Evolutionary conservation across 2,888 invertebrate species (phyloP).

Genomic region (Lasioglossum marginatum): DNA sequence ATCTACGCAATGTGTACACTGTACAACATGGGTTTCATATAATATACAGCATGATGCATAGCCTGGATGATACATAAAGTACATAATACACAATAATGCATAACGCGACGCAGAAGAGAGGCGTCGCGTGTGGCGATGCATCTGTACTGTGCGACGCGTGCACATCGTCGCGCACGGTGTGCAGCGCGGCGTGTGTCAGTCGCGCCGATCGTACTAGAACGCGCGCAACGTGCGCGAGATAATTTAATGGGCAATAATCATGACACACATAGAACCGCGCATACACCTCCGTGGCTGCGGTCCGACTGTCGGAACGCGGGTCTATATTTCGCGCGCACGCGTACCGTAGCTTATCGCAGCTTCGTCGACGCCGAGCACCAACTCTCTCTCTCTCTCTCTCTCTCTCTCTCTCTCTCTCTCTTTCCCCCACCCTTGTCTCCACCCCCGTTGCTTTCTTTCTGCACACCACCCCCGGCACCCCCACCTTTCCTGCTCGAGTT

Average conservation of each 20-base stretch:
- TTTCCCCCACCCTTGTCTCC: neutral
- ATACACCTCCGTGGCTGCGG: constrained; percentile 55
- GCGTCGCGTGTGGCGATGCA: constrained; percentile 11
- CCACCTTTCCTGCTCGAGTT: neutral
- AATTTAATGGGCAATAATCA: constrained; percentile 75
- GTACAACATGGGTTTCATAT: too few relatives aligned
- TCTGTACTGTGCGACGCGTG: neutral
- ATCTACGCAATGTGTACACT: neutral
- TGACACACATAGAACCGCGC: constrained; percentile 62
- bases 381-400: neutral
- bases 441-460: constrained; percentile 9
- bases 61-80: neutral
- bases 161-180: neutral
- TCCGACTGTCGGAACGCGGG: constrained; percentile 70
- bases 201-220: constrained; percentile 47
- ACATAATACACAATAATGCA: neutral
- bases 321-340: constrained; percentile 75
- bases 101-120: neutral
- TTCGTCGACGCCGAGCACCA: constrained; percentile 6
- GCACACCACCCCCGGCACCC: neutral
- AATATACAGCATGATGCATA: neutral
- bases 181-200: constrained; percentile 16
- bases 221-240: constrained; percentile 63
- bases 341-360: constrained; percentile 48
- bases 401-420: neutral